phyloP scores from a whole-genome alignment of 2,888 invertebrate species.

The Cancer borealis region DNA sequence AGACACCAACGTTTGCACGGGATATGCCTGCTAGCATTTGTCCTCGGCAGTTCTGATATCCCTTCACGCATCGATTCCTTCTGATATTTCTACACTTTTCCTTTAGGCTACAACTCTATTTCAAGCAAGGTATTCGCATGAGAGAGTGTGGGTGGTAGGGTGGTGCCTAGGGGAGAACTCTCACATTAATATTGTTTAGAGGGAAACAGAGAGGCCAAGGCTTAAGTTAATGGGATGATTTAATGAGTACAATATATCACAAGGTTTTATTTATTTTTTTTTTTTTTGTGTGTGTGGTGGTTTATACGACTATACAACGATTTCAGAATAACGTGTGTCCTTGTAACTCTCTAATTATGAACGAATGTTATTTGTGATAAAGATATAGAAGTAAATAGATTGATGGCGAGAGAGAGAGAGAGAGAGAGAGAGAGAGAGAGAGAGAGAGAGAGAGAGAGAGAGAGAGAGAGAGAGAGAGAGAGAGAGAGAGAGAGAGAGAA shows the following conservation, averaged over 20 bases:
- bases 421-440: conserved; percentile 8
- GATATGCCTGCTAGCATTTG: not conserved
- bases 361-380: no score
- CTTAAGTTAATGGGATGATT: not conserved
- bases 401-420: not conserved
- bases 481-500: no score
- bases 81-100: not conserved
- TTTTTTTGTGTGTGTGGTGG: not conserved
- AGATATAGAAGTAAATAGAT: not conserved
- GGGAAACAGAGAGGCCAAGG: not conserved
- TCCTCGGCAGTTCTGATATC: not conserved
- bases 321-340: not conserved
- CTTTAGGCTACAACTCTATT: not conserved
- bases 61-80: not conserved
- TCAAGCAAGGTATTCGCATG: not conserved
- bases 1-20: not conserved
- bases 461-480: not conserved
- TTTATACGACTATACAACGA: not conserved
- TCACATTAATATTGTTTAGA: not conserved
- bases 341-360: not conserved
- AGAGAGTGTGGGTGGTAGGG: not conserved
- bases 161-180: not conserved
- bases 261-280: not conserved
- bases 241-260: not conserved
- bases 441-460: conserved; percentile 2